Percentiles rank a stretch among this genome's conserved stretches.
Evolutionary conservation across 2,888 invertebrate species (phyloP).

Genomic region (Drosophila flavopinicola): DNA sequence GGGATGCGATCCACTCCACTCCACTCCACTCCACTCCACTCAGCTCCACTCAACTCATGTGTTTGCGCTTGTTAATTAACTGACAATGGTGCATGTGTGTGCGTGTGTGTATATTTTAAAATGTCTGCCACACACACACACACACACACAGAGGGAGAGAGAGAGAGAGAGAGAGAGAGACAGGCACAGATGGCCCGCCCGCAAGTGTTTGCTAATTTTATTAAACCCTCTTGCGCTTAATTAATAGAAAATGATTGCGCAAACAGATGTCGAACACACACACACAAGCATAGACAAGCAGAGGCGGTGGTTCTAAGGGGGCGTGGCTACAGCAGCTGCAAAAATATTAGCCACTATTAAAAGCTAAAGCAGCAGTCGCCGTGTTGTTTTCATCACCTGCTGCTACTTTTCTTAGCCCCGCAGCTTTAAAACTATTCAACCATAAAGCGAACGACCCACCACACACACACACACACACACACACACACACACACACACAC

Average conservation of each 20-base stretch:
- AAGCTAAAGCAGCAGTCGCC: conserved; percentile 48
- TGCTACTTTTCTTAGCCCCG: conserved; percentile 47
- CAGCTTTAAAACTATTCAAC: conserved; percentile 72
- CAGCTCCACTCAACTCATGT: conserved; percentile 24
- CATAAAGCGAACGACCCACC: conserved; percentile 67
- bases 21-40: not conserved
- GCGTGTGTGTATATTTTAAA: conserved; percentile 49
- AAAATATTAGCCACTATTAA: conserved; percentile 70
- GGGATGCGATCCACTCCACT: conserved; percentile 27
- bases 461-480: conserved; percentile 29
- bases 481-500: conserved; percentile 10
- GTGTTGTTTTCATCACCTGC: conserved; percentile 54
- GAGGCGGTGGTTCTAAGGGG: not conserved
- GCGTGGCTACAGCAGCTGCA: conserved; percentile 36
- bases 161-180: not conserved
- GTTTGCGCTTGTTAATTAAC: conserved; percentile 72
- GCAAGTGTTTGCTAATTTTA: conserved; percentile 78
- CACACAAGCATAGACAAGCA: conserved; percentile 21
- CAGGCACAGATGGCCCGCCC: conserved; percentile 34
- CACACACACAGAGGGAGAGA: not conserved
- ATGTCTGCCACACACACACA: conserved; percentile 43
- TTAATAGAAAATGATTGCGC: conserved; percentile 78
- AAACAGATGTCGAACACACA: conserved; percentile 57
- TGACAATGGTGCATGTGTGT: conserved; percentile 56
- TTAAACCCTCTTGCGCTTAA: conserved; percentile 77